A percentile compares a stretch with the other conserved stretches of the same genome.
Conservation (phyloP, 2,797 vertebrate species). For the Crax fasciolata region DNA sequence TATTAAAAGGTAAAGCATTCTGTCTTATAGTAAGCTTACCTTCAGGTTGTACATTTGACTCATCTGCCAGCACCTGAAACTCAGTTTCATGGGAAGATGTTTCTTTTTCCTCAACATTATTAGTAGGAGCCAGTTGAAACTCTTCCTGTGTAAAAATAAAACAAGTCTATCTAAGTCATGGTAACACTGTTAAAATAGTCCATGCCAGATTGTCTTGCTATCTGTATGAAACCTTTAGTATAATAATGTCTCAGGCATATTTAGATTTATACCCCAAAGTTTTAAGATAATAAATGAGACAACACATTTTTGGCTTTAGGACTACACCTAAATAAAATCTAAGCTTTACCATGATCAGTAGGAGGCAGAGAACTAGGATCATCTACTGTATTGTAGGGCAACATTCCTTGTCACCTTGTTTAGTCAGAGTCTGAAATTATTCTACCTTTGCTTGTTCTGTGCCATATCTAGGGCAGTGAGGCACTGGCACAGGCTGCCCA, state of each 20-base stretch:
- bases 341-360: neutral
- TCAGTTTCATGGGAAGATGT: constrained; percentile 16
- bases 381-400: neutral
- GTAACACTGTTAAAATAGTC: neutral
- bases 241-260: neutral
- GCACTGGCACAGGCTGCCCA: no score
- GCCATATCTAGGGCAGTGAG: accelerated
- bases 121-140: neutral
- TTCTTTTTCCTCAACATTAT: constrained; percentile 33
- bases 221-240: neutral
- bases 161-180: neutral
- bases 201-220: accelerated
- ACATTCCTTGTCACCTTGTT: neutral
- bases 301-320: neutral
- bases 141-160: constrained; percentile 53
- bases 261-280: neutral
- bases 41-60: constrained; percentile 20
- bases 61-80: neutral
- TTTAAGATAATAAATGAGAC: neutral
- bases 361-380: neutral
- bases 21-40: constrained; percentile 53
- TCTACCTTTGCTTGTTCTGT: neutral
- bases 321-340: neutral
- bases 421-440: neutral
- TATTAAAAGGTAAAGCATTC: neutral